Conservation (phyloP, 2,888 invertebrate genomes). For the Stramonita haemastoma region DNA sequence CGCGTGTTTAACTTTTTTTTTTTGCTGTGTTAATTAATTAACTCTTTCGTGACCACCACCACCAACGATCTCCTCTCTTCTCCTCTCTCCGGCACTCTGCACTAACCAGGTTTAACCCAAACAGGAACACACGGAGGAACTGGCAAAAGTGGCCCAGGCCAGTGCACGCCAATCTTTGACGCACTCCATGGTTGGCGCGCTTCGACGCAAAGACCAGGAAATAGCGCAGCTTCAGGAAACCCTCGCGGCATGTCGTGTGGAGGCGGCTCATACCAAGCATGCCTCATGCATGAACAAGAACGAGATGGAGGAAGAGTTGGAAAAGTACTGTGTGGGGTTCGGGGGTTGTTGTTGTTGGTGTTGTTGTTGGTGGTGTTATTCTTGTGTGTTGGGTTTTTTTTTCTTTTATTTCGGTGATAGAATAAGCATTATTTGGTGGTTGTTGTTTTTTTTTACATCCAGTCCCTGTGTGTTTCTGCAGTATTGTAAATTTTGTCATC, state of each 20-base stretch:
- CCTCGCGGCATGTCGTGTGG: conserved; percentile 58
- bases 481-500: too few relatives aligned
- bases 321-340: conserved; percentile 56
- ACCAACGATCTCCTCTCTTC: background rate
- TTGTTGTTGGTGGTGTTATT: too few relatives aligned
- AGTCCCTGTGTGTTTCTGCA: too few relatives aligned
- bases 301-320: conserved; percentile 59
- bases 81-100: background rate
- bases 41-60: background rate
- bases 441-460: too few relatives aligned
- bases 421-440: too few relatives aligned
- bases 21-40: background rate
- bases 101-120: background rate
- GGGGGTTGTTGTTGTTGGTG: background rate
- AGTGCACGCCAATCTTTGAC: conserved; percentile 46
- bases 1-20: background rate
- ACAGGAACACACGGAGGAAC: conserved; percentile 56
- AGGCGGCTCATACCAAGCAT: conserved; percentile 57
- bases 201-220: conserved; percentile 62
- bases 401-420: too few relatives aligned
- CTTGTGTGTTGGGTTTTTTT: too few relatives aligned
- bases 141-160: conserved; percentile 50
- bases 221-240: conserved; percentile 58
- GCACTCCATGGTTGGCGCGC: conserved; percentile 49
- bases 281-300: conserved; percentile 57